Evolutionary conservation across 1,140 invertebrate species (phyloP).

Genomic region (Meloidogyne exigua): DNA sequence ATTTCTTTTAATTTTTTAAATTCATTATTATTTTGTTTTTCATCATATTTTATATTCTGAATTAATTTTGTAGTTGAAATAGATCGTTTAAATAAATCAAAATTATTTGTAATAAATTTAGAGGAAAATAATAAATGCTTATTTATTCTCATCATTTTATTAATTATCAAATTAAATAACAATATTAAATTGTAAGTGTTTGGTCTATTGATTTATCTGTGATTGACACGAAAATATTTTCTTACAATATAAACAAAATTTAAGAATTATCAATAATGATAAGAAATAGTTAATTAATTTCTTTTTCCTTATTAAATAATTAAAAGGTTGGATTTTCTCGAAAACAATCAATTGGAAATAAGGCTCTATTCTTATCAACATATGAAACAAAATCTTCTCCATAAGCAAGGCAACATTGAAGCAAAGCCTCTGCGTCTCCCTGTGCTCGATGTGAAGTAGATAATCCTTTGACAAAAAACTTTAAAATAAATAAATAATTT

Average conservation of each 20-base stretch:
- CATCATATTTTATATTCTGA: not conserved
- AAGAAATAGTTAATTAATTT: too few relatives aligned
- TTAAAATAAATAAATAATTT: not conserved
- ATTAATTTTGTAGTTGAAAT: constrained; percentile 1
- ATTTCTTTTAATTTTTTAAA: not conserved
- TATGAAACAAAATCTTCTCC: constrained; percentile 35
- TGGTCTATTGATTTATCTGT: too few relatives aligned
- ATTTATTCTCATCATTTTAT: too few relatives aligned
- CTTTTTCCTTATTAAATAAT: not conserved
- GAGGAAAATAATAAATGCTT: not conserved
- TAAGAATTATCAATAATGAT: too few relatives aligned
- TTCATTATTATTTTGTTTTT: not conserved
- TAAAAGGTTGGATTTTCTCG: not conserved
- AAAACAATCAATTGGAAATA: constrained; percentile 8
- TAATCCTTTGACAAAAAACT: constrained; percentile 3
- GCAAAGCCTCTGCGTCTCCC: constrained; percentile 24
- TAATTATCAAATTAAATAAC: too few relatives aligned
- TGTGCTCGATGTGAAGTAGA: constrained; percentile 26
- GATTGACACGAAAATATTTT: too few relatives aligned
- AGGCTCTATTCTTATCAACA: constrained; percentile 8
- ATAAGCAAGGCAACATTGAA: constrained; percentile 31
- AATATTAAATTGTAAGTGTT: too few relatives aligned
- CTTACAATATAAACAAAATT: too few relatives aligned
- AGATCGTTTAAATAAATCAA: not conserved
- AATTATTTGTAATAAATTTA: too few relatives aligned